Percentiles rank a stretch among this genome's conserved stretches.
Conservation (phyloP, 2,888 invertebrate genomes). For the Nemurella pictetii region DNA sequence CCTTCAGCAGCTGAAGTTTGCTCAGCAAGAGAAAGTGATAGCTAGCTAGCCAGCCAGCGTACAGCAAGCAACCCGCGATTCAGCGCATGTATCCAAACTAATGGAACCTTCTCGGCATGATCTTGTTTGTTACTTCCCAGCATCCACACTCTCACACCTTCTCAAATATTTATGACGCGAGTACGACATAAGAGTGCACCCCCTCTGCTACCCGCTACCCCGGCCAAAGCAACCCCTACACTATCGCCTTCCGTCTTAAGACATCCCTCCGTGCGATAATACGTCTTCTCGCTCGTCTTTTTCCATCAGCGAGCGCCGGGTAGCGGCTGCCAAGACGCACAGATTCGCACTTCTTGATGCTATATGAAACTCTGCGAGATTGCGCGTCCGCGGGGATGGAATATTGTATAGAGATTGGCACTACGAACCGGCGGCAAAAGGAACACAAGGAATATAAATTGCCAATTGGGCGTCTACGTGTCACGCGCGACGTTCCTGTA, state of each 20-base stretch:
- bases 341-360: neutral
- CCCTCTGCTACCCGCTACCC: neutral
- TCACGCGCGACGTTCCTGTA: neutral
- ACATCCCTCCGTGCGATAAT: no score
- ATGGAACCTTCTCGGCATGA: neutral
- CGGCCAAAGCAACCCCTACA: neutral
- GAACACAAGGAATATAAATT: neutral
- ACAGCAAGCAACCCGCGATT: no score
- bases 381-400: neutral
- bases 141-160: constrained; percentile 5
- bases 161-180: constrained; percentile 23
- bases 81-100: neutral
- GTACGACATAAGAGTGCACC: neutral
- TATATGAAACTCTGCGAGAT: no score
- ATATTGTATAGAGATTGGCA: neutral
- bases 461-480: neutral
- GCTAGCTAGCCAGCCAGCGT: no score
- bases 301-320: neutral
- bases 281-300: neutral
- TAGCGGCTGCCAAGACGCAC: no score
- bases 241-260: neutral
- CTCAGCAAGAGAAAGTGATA: no score
- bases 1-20: no score
- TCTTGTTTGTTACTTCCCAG: neutral
- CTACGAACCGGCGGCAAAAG: neutral